Conservation (phyloP, 1,140 invertebrate species). For the Lasioglossum albipes region DNA sequence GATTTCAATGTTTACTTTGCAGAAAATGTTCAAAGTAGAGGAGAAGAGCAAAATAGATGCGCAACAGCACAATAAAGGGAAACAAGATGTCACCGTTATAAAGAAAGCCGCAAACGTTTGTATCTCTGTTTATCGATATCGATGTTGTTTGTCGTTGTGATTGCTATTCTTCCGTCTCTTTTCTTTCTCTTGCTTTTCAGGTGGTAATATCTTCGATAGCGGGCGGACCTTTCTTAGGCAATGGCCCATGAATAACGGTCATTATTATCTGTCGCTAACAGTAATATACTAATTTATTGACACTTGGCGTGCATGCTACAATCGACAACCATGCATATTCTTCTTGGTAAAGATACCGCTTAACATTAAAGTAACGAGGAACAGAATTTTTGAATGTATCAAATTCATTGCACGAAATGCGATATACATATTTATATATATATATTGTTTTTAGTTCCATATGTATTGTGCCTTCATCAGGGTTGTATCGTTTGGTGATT, state of each 20-base stretch:
- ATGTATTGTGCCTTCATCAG: constrained; percentile 52
- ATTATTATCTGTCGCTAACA: too few species aligned
- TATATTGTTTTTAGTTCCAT: constrained; percentile 15
- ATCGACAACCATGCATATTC: too few species aligned
- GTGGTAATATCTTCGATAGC: constrained; percentile 30
- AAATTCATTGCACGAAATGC: neutral
- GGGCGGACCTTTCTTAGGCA: neutral
- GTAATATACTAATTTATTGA: too few species aligned
- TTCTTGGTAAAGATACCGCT: neutral
- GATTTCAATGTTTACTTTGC: constrained; percentile 9
- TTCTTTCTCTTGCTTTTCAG: constrained; percentile 11
- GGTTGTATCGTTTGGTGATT: constrained; percentile 30
- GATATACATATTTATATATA: too few species aligned
- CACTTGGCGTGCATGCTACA: too few species aligned
- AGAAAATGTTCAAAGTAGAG: constrained; percentile 39
- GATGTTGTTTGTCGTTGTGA: neutral
- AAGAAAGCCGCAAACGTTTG: constrained; percentile 46
- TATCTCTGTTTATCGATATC: neutral
- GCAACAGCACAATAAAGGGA: neutral
- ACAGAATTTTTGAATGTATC: neutral
- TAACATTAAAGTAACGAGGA: constrained; percentile 7
- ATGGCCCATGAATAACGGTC: neutral
- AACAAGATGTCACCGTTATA: constrained; percentile 42
- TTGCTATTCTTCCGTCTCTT: neutral
- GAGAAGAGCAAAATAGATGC: constrained; percentile 5